phyloP scores from a whole-genome alignment of 2,797 vertebrate genomes.

The Coranthus polyacanthus region DNA sequence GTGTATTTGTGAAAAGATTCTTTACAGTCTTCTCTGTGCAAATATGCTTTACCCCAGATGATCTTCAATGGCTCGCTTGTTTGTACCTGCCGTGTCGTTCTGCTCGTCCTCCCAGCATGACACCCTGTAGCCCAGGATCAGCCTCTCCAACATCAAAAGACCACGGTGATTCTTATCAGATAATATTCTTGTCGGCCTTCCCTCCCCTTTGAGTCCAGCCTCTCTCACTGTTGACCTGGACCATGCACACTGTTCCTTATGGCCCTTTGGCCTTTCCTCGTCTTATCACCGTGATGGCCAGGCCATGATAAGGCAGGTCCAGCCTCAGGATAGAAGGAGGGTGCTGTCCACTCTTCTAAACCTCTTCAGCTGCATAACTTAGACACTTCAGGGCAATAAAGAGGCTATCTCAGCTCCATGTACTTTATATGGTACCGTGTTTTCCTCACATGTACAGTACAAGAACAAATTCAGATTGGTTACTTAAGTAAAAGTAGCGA shows the following conservation, averaged over 20 bases:
- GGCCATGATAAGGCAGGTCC: slow-evolving; percentile 75
- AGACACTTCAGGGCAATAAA: slow-evolving; percentile 69
- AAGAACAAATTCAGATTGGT: too few species aligned
- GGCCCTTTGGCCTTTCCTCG: slow-evolving; percentile 84
- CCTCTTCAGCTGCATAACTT: slow-evolving; percentile 75
- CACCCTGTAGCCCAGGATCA: slow-evolving; percentile 84
- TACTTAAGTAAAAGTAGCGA: too few species aligned
- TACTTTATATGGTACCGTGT: slow-evolving; percentile 12
- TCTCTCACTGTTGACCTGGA: slow-evolving; percentile 81
- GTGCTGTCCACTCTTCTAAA: slow-evolving; percentile 71
- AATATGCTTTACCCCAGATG: slow-evolving; percentile 70
- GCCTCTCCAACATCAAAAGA: slow-evolving; percentile 85
- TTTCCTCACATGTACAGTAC: slow-evolving; percentile 17
- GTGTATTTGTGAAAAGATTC: slow-evolving; percentile 37
- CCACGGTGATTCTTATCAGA: slow-evolving; percentile 84
- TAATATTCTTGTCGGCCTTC: slow-evolving; percentile 80
- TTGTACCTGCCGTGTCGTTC: slow-evolving; percentile 86
- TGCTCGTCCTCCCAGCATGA: slow-evolving; percentile 85
- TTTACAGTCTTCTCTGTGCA: slow-evolving; percentile 63
- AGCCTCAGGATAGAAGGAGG: slow-evolving; percentile 76
- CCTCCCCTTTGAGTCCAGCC: slow-evolving; percentile 75
- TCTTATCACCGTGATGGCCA: slow-evolving; percentile 81
- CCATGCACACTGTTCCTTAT: slow-evolving; percentile 75
- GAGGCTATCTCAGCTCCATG: slow-evolving; percentile 67
- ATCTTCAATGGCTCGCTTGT: slow-evolving; percentile 83